Percentiles rank a stretch among this genome's conserved stretches.
Evolutionary conservation across 1,140 invertebrate genomes (phyloP).

Genomic region (Aphidius gifuensis): DNA sequence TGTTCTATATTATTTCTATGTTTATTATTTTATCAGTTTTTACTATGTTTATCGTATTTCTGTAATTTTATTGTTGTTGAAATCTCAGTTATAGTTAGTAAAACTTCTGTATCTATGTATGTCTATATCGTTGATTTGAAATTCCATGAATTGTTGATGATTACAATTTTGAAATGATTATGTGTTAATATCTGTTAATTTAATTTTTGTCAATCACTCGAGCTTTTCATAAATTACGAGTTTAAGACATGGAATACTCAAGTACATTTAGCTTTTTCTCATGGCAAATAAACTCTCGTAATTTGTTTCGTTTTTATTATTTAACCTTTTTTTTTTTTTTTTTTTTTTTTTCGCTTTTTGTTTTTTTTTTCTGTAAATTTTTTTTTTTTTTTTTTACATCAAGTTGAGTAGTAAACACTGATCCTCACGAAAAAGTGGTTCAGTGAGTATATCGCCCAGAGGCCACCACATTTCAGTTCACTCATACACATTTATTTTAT

Average conservation of each 20-base stretch:
- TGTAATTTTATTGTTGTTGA: no score
- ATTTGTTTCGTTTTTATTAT: slow-evolving; percentile 8
- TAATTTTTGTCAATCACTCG: no score
- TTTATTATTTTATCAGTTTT: no score
- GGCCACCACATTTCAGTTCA: no score
- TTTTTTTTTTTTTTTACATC: neutral
- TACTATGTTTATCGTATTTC: no score
- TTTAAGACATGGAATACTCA: neutral
- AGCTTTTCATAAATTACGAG: neutral
- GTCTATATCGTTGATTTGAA: neutral
- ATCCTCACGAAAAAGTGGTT: slow-evolving; percentile 20
- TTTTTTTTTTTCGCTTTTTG: neutral
- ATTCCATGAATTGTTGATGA: slow-evolving; percentile 17
- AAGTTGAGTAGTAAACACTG: slow-evolving; percentile 18
- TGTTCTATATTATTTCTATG: no score
- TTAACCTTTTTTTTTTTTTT: neutral
- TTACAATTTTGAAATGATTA: slow-evolving; percentile 13
- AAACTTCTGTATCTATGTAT: no score
- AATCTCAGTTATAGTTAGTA: no score
- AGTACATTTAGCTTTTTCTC: slow-evolving; percentile 18
- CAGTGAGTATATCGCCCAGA: neutral
- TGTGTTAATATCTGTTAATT: neutral
- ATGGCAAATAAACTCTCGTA: slow-evolving; percentile 18
- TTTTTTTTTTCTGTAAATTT: neutral
- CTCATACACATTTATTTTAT: neutral